Evolutionary conservation across 1,140 invertebrate species (phyloP), one percentile per base, ranked within the genome.

Genomic region (Drosophila nannoptera): DNA sequence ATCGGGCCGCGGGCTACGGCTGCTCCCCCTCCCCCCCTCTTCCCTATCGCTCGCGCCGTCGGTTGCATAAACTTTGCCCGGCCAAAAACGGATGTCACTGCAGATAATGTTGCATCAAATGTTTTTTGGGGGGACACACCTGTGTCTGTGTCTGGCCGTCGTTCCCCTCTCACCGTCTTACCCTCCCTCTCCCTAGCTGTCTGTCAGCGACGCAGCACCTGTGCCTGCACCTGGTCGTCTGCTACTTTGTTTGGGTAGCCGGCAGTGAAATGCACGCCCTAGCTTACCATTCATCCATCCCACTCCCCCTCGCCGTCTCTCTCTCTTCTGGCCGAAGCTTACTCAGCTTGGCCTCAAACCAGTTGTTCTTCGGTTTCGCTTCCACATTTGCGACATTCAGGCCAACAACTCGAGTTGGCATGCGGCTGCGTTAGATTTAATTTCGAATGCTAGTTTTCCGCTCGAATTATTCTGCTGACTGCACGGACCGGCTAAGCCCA

Each of bases 51-150:
- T 22, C 22, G 22, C 22, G 22, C 22, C 1, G 22, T 22, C 22
- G 22, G 22, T 62, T 65, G 50, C 58, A 73, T 72, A 75, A 75
- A 78, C 75, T 78, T 81, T 75, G 52, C 42, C 22, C 36, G 61
- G 60, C 60, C 59, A 66, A 69, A 66, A 69, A 33, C 64, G 60
- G 64, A 66, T 78, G 75, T 72, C 58, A 69, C 61, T 75, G 67
- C 78, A 78, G 68, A 69, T 73, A 78, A 63, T 59, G 72, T 65
- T 73, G 50, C 63, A 82, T 75, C 68, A 73, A 73, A 77, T 75
- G 75, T 69, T 72, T 61, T 68, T 38, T 8, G 36, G 8, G 16
- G 62, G 58, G 42, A 58, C 63, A 59, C 73, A 63, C 69, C 69
- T 72, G 69, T 67, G 53, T 54, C 31, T 31, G 38, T 35, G 38